Conservation (phyloP, 2,113 vertebrate species). For the Charadrius vociferus region DNA sequence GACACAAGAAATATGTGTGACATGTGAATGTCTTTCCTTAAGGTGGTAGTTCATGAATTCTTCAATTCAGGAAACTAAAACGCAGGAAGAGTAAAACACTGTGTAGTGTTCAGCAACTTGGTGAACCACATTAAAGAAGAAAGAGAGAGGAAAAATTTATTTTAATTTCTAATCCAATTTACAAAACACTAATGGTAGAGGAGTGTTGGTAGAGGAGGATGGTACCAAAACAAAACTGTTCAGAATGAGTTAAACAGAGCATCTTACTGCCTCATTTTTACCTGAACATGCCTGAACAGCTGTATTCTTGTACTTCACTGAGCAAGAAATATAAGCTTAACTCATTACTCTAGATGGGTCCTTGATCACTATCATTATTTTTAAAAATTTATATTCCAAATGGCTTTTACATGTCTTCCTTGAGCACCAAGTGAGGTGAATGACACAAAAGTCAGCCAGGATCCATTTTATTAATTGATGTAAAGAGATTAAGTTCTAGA, state of each 20-base stretch:
- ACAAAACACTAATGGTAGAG: not conserved
- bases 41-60: not conserved
- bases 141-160: not conserved
- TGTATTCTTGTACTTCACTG: not conserved
- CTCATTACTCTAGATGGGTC: not conserved
- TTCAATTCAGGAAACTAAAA: not conserved
- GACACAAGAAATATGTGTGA: not conserved
- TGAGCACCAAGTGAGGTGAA: not conserved
- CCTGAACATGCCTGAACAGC: not conserved
- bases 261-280: not conserved
- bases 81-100: not conserved
- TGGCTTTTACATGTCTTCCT: conserved; percentile 29
- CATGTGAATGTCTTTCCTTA: not conserved
- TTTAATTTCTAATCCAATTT: not conserved
- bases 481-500: conserved; percentile 27
- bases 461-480: conserved; percentile 43
- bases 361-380: conserved; percentile 7
- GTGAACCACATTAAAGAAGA: not conserved
- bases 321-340: not conserved
- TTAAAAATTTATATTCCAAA: conserved; percentile 42
- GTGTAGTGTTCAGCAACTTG: not conserved
- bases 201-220: not conserved
- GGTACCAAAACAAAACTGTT: not conserved
- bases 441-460: not conserved
- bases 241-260: not conserved